phyloP scores from a whole-genome alignment of 1,140 invertebrate genomes.

The Agraylea sexmaculata region DNA sequence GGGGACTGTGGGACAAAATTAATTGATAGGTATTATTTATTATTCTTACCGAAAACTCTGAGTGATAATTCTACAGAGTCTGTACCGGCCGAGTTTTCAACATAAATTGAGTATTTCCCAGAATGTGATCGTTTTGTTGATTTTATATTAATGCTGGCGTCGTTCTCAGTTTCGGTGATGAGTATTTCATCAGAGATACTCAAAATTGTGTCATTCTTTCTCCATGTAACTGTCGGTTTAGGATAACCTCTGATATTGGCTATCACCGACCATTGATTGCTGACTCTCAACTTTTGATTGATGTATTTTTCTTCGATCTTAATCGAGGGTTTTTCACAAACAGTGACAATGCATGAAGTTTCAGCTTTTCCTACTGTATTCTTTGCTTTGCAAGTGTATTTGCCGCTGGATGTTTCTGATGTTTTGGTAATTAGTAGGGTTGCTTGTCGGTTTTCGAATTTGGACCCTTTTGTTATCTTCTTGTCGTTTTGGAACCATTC shows the following conservation, averaged over 20 bases:
- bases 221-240: slow-evolving; percentile 51
- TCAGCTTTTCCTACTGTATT: slow-evolving; percentile 62
- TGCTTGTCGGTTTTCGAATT: slow-evolving; percentile 62
- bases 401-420: slow-evolving; percentile 48
- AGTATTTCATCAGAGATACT: slow-evolving; percentile 37
- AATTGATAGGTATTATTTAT: too few relatives aligned
- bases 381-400: slow-evolving; percentile 56
- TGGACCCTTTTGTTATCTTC: slow-evolving; percentile 42
- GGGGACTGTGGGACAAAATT: slow-evolving; percentile 1
- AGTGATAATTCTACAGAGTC: slow-evolving; percentile 59
- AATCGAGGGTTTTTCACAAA: slow-evolving; percentile 55
- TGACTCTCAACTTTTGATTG: slow-evolving; percentile 48
- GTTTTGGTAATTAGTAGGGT: slow-evolving; percentile 57
- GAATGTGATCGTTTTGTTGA: slow-evolving; percentile 48
- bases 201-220: slow-evolving; percentile 45
- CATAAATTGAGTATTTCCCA: slow-evolving; percentile 53
- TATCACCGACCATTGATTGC: slow-evolving; percentile 46
- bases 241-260: slow-evolving; percentile 55
- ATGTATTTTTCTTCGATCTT: slow-evolving; percentile 47
- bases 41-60: slow-evolving; percentile 62
- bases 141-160: slow-evolving; percentile 49
- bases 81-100: slow-evolving; percentile 56
- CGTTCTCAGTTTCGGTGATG: slow-evolving; percentile 45
- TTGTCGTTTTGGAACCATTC: slow-evolving; percentile 60
- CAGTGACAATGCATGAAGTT: slow-evolving; percentile 51